Conservation (phyloP, 1,140 invertebrate species). For the Formica exsecta region DNA sequence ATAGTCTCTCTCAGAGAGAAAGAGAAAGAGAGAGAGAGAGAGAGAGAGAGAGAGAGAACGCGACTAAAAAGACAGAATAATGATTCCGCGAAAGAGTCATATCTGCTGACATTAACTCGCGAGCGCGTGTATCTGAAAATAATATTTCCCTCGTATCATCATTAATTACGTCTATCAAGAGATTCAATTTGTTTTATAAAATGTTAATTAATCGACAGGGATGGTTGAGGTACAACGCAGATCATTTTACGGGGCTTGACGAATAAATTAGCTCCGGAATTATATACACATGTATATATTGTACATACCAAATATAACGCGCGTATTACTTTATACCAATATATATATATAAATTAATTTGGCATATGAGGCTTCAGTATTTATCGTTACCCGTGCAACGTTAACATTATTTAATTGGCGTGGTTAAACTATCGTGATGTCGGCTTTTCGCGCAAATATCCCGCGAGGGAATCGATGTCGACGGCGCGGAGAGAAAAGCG, state of each 20-base stretch:
- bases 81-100: not conserved
- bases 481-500: not conserved
- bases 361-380: no score
- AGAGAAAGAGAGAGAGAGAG: no score
- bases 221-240: conserved; percentile 6
- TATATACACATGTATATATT: not conserved
- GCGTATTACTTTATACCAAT: not conserved
- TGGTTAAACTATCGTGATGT: not conserved
- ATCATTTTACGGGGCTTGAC: conserved; percentile 52
- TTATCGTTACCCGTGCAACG: not conserved
- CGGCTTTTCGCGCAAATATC: not conserved
- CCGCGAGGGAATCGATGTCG: not conserved
- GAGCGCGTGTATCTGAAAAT: no score
- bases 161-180: conserved; percentile 35
- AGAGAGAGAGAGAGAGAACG: no score
- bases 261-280: conserved; percentile 46
- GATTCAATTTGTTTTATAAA: conserved; percentile 33
- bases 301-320: not conserved
- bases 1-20: not conserved
- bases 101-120: not conserved
- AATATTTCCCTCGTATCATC: not conserved
- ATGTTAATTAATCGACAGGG: conserved; percentile 40
- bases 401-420: conserved; percentile 33
- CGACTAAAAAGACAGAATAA: not conserved
- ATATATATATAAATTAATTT: conserved; percentile 12